Percentiles rank a stretch among this genome's conserved stretches.
These are phyloP conservation scores for Scylla paramamosain DNA, from an alignment of 1,140 invertebrate species.

Conservation along the genomic window DNA sequence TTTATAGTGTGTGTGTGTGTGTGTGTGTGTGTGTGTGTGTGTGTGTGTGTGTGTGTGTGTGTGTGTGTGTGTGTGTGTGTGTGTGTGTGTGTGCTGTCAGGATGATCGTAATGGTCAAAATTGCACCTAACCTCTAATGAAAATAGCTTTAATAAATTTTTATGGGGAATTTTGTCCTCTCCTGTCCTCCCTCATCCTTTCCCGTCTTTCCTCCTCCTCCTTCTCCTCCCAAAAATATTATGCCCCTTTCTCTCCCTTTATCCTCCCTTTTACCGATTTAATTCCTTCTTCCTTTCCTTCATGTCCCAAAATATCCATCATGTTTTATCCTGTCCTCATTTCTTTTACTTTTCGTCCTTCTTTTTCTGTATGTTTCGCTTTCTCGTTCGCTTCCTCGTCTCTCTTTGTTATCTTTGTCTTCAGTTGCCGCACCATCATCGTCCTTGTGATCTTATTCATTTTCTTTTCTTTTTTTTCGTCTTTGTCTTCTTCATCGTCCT, in stretches of 20 bases:
- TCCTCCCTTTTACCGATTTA: background rate
- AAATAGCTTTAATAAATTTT: conserved; percentile 16
- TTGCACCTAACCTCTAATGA: conserved; percentile 5
- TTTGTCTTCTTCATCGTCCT: no score
- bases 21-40: conserved; percentile 2
- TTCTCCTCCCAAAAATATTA: background rate
- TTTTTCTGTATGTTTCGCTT: no score
- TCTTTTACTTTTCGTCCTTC: no score
- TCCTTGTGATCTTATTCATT: no score
- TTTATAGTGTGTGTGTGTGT: background rate
- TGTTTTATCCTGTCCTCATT: no score
- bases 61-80: no score
- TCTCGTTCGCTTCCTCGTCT: no score
- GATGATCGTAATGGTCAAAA: conserved; percentile 3
- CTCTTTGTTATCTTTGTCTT: no score
- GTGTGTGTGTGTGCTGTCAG: background rate
- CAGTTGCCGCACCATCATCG: no score
- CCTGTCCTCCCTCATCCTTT: background rate
- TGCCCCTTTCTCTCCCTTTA: background rate
- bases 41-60: background rate
- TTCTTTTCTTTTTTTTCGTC: no score
- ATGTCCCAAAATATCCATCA: no score
- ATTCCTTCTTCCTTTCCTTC: background rate
- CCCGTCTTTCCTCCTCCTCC: background rate
- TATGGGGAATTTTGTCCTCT: background rate